phyloP scores from a whole-genome alignment of 2,888 invertebrate genomes.

The Drosophila fungiperda region DNA sequence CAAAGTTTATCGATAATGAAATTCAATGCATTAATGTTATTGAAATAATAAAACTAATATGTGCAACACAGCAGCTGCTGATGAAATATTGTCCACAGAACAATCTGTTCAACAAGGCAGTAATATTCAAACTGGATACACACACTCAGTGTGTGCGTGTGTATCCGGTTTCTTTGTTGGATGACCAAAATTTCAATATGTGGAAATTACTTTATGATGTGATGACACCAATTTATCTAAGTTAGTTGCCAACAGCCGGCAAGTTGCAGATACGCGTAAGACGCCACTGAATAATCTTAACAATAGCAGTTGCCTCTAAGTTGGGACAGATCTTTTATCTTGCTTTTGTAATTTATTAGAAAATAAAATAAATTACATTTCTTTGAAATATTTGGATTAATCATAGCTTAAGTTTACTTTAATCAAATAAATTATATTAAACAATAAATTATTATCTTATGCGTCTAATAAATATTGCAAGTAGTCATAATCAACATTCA shows the following conservation, averaged over 20 bases:
- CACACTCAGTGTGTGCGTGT: constrained; percentile 18
- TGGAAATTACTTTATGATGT: constrained; percentile 85
- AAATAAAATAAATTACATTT: not conserved
- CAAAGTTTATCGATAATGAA: constrained; percentile 78
- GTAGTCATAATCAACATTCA: constrained; percentile 55
- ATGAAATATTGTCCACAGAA: constrained; percentile 77
- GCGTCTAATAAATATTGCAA: constrained; percentile 55
- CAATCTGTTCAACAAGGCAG: constrained; percentile 50
- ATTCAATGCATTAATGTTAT: constrained; percentile 75
- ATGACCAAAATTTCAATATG: constrained; percentile 82
- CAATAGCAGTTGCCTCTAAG: constrained; percentile 16
- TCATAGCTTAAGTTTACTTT: not conserved
- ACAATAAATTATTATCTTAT: constrained; percentile 5
- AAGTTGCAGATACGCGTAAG: constrained; percentile 3
- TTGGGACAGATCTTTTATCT: not conserved
- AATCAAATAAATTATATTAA: not conserved
- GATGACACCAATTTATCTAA: constrained; percentile 85
- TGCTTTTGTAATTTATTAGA: constrained; percentile 1
- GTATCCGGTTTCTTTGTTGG: constrained; percentile 27
- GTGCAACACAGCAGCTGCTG: constrained; percentile 65
- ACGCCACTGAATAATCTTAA: constrained; percentile 11
- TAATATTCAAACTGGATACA: constrained; percentile 46
- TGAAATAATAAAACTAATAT: constrained; percentile 79
- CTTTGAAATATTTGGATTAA: too few relatives aligned
- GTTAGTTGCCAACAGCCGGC: constrained; percentile 46